A percentile compares a stretch with the other conserved stretches of the same genome.
These are phyloP conservation scores for Leptopterna dolabrata DNA, from an alignment of 2,888 invertebrate genomes.

Conservation along the genomic window DNA sequence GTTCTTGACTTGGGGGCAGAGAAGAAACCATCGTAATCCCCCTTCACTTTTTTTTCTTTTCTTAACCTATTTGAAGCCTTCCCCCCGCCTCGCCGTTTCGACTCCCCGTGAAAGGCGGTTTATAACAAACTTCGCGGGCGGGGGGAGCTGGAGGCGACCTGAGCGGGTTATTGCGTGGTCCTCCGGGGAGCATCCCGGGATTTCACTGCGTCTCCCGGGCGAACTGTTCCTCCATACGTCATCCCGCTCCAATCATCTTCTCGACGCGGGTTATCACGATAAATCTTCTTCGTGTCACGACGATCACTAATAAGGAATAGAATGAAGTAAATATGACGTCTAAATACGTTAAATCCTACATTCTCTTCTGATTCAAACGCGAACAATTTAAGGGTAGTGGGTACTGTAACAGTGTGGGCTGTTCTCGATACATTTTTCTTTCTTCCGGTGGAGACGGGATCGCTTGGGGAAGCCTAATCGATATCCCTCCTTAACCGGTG, in stretches of 20 bases:
- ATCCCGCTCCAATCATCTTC: not conserved
- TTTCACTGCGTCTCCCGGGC: not conserved
- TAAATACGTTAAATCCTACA: too few species aligned
- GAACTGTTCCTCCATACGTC: not conserved
- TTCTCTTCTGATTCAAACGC: too few species aligned
- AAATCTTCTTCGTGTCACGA: not conserved
- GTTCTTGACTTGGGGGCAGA: slow-evolving; percentile 25
- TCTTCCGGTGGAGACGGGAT: too few species aligned
- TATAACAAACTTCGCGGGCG: slow-evolving; percentile 32
- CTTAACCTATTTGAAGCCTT: not conserved
- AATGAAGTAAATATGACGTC: too few species aligned
- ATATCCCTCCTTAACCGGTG: too few species aligned
- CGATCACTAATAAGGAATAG: not conserved
- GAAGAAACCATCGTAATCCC: slow-evolving; percentile 35
- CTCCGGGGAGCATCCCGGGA: slow-evolving; percentile 10
- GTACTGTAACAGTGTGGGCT: too few species aligned
- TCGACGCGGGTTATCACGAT: not conserved
- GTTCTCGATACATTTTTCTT: too few species aligned
- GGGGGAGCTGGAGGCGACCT: slow-evolving; percentile 38
- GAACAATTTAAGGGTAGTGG: too few species aligned
- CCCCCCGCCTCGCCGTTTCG: not conserved
- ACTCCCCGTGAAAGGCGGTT: slow-evolving; percentile 41
- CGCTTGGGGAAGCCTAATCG: too few species aligned
- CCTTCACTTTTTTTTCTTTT: slow-evolving; percentile 33
- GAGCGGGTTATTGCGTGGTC: slow-evolving; percentile 48